Evolutionary conservation across 1,140 invertebrate genomes (phyloP), one percentile per base, ranked within the genome.

Genomic region (Ceratina calcarata): DNA sequence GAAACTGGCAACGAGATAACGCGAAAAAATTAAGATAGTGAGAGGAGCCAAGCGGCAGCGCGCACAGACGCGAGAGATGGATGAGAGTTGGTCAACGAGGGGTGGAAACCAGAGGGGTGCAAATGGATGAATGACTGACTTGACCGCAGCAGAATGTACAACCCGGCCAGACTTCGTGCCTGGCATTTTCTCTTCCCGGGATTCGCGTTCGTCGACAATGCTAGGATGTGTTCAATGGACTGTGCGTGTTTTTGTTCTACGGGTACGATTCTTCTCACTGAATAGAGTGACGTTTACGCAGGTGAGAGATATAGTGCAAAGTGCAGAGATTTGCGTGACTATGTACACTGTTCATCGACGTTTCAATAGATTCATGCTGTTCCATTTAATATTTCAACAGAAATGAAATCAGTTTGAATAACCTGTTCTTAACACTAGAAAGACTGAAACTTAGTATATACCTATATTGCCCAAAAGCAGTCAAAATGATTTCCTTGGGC

Each of bases 91-190:
- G 24, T 37, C 8, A 37, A 51, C 51, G 24, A 58, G 57, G 67
- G 76, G 32, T 78, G 83, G 87, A 32, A 87, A 87, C 87, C 88
- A 87, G 83, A 87, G 83, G 88, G 88, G 82, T 85, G 89, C 79
- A 90, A 90, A 90, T 87, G 88, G 89, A 87, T 87, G 88, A 88
- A 88, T 81, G 88, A 89, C 81, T 85, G 86, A 87, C 82, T 87
- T 83, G 86, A 90, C 89, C 84, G 75, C 86, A 80, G 75, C 75
- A 78, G 72, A 88, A 86, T 79, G 81, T 86, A 82, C 82, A 80
- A 76, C 77, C 37, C 37, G 37, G 37, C 6, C 81, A 71, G 70
- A 32, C 67, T 68, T 72, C 27, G 57, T 67, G 49, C 58, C 37
- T 45, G 37, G 37, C 45, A 72, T 71, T 76, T 79, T 81, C 75